Percentiles rank a stretch among this genome's conserved stretches.
These are phyloP conservation scores for Turritopsis dohrnii DNA, from an alignment of 30 jellyfish, hydroid and myxozoan species.

Conservation along the genomic window DNA sequence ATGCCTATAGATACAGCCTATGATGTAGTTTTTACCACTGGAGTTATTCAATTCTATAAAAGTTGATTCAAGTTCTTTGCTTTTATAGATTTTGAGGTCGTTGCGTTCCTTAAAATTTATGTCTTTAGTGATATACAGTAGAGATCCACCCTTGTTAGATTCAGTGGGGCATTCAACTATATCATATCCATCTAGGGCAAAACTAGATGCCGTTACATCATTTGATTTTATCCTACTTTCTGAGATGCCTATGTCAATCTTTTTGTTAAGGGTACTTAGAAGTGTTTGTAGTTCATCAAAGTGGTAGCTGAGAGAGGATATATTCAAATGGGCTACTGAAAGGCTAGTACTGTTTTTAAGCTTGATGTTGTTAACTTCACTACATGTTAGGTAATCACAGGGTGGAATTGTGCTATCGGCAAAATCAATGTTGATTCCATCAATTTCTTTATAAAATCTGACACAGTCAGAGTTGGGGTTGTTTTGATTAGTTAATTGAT, in stretches of 20 bases:
- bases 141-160: neutral
- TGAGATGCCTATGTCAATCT: slow-evolving; percentile 3
- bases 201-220: neutral
- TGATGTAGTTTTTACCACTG: neutral
- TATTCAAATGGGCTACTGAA: neutral
- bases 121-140: neutral
- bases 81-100: slow-evolving; percentile 1
- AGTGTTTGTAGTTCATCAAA: neutral
- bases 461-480: neutral
- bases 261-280: slow-evolving; percentile 1
- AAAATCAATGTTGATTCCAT: slow-evolving; percentile 7
- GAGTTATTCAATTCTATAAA: neutral
- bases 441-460: neutral
- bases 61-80: slow-evolving; percentile 1
- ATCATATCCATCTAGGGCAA: slow-evolving; percentile 3
- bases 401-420: neutral
- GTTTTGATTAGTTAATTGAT: neutral
- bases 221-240: slow-evolving; percentile 4
- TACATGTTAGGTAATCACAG: neutral
- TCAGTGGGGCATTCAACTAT: slow-evolving; percentile 10
- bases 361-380: neutral
- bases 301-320: slow-evolving; percentile 9
- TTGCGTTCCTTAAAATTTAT: slow-evolving; percentile 1
- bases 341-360: slow-evolving; percentile 2
- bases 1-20: slow-evolving; percentile 8